Conservation (phyloP, 2,797 vertebrate genomes). For the Diplodus sargus region DNA sequence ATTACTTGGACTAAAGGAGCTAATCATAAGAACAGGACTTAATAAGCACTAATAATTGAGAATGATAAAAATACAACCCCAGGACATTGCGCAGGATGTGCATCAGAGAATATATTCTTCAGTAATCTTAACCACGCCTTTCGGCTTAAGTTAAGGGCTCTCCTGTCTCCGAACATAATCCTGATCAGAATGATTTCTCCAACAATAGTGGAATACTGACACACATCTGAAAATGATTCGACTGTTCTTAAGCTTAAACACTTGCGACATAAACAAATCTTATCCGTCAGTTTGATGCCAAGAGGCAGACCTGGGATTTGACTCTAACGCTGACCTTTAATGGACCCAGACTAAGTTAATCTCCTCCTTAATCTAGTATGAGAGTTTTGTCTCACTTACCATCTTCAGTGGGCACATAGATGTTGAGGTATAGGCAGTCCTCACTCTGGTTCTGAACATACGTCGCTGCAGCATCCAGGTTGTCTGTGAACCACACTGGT, state of each 20-base stretch:
- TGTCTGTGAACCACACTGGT: constrained; percentile 96
- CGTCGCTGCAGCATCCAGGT: constrained; percentile 91
- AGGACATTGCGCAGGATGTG: constrained; percentile 9
- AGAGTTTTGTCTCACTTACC: constrained; percentile 71
- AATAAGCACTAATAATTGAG: constrained; percentile 43
- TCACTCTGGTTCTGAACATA: constrained; percentile 96
- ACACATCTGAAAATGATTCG: constrained; percentile 22
- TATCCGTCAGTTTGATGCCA: constrained; percentile 16
- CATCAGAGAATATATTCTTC: constrained; percentile 47
- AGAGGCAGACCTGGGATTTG: not conserved
- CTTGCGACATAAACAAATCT: constrained; percentile 11
- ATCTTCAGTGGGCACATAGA: constrained; percentile 87
- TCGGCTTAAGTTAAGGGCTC: constrained; percentile 57
- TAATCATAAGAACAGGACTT: not conserved
- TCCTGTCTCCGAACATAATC: constrained; percentile 56
- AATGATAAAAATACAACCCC: constrained; percentile 34
- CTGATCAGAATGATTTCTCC: constrained; percentile 42
- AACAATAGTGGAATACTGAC: not conserved
- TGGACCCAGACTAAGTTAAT: not conserved
- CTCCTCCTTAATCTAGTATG: not conserved
- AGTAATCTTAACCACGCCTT: constrained; percentile 61
- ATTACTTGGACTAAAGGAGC: constrained; percentile 3
- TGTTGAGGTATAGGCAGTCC: constrained; percentile 96
- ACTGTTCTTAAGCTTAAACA: constrained; percentile 19
- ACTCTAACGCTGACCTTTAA: constrained; percentile 4